phyloP scores from a whole-genome alignment of 1,140 invertebrate genomes.

The Hyphantria cunea region DNA sequence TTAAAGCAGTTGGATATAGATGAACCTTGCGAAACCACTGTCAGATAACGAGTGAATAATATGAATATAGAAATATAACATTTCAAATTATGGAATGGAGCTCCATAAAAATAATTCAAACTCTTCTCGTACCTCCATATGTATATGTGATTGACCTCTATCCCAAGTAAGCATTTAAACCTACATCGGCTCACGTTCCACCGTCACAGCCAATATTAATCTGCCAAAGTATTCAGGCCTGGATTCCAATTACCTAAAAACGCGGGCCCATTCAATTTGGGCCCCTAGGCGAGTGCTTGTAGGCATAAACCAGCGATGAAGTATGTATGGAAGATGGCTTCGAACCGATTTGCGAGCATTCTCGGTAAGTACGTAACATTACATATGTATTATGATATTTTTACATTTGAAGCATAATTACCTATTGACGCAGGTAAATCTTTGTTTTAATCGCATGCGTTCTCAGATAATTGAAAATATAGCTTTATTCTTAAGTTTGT shows the following conservation, averaged over 20 bases:
- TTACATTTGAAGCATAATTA: too few relatives aligned
- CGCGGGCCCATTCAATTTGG: constrained; percentile 42
- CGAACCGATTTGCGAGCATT: constrained; percentile 14
- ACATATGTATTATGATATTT: too few relatives aligned
- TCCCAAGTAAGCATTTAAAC: constrained; percentile 12
- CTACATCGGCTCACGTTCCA: constrained; percentile 7
- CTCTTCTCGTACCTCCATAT: neutral
- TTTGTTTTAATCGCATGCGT: too few relatives aligned
- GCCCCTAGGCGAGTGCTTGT: constrained; percentile 20
- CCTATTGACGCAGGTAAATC: too few relatives aligned
- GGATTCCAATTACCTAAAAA: constrained; percentile 46
- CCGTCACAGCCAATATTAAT: constrained; percentile 26
- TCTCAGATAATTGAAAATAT: too few relatives aligned
- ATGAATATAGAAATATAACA: too few relatives aligned
- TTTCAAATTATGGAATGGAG: too few relatives aligned
- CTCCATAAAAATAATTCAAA: neutral
- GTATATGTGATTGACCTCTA: constrained; percentile 11
- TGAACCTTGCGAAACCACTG: too few relatives aligned
- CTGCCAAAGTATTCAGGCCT: constrained; percentile 26
- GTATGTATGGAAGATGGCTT: constrained; percentile 24
- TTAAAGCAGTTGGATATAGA: too few relatives aligned
- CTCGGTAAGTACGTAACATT: neutral
- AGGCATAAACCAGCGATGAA: constrained; percentile 24
- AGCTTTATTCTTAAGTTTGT: too few relatives aligned
- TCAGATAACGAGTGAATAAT: too few relatives aligned